Conservation (phyloP, 2,888 invertebrate genomes). For the Drosophila subsilvestris region DNA sequence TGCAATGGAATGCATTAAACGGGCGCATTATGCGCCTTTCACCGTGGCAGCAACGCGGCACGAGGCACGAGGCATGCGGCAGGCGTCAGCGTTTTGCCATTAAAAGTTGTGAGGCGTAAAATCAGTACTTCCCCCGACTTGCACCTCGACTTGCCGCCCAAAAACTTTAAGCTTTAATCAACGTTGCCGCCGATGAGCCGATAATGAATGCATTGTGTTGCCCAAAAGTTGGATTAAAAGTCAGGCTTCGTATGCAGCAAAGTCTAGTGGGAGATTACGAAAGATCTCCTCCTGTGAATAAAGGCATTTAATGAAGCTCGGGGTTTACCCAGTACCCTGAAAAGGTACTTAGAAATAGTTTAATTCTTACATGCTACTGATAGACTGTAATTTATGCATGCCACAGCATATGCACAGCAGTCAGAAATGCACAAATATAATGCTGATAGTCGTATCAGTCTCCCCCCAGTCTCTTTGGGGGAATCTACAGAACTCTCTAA, state of each 20-base stretch:
- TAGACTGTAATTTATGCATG: constrained; percentile 18
- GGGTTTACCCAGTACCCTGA: no score
- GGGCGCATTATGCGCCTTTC: constrained; percentile 55
- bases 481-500: background rate
- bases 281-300: background rate
- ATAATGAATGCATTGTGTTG: background rate
- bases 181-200: background rate
- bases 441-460: background rate
- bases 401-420: constrained; percentile 3
- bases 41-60: background rate
- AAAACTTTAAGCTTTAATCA: constrained; percentile 33
- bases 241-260: background rate
- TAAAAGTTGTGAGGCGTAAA: constrained; percentile 70
- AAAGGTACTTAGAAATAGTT: no score
- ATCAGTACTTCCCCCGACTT: constrained; percentile 49
- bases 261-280: background rate
- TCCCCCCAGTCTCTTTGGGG: background rate
- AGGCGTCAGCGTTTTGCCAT: constrained; percentile 49
- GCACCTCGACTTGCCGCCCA: background rate
- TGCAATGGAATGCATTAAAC: constrained; percentile 64
- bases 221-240: background rate
- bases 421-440: background rate
- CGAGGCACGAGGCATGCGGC: background rate
- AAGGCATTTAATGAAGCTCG: no score
- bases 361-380: background rate